Percentiles rank a stretch among this genome's conserved stretches.
These are phyloP conservation scores for Gallirallus australis DNA, from an alignment of 2,797 vertebrate genomes.

Conservation along the genomic window DNA sequence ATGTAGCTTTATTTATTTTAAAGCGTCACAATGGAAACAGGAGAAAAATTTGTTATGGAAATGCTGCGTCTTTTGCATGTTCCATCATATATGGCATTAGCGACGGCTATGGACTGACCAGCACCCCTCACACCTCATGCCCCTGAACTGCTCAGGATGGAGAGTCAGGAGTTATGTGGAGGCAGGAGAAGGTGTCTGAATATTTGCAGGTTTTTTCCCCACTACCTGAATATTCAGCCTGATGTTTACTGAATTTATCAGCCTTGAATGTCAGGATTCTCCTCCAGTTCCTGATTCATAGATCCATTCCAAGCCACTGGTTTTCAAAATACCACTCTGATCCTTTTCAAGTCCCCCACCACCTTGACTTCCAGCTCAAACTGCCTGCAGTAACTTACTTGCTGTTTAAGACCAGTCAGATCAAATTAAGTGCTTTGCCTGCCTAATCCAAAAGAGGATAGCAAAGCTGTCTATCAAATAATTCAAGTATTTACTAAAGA, in stretches of 20 bases:
- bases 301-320: background rate
- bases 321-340: background rate
- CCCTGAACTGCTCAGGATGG: background rate
- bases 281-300: background rate
- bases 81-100: background rate
- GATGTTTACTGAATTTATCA: background rate
- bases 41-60: background rate
- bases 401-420: background rate
- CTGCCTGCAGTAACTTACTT: background rate
- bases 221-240: background rate
- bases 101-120: background rate
- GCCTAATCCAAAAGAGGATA: background rate
- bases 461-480: background rate
- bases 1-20: background rate
- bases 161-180: background rate
- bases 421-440: background rate
- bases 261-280: background rate
- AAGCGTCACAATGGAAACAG: background rate
- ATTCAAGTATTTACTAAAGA: background rate
- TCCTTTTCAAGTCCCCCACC: background rate
- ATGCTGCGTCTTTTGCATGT: background rate
- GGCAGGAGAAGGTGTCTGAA: background rate
- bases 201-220: accelerated
- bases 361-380: background rate
- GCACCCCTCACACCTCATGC: background rate